phyloP scores from a whole-genome alignment of 2,113 vertebrate genomes.

The Campylomormyrus numenius region DNA sequence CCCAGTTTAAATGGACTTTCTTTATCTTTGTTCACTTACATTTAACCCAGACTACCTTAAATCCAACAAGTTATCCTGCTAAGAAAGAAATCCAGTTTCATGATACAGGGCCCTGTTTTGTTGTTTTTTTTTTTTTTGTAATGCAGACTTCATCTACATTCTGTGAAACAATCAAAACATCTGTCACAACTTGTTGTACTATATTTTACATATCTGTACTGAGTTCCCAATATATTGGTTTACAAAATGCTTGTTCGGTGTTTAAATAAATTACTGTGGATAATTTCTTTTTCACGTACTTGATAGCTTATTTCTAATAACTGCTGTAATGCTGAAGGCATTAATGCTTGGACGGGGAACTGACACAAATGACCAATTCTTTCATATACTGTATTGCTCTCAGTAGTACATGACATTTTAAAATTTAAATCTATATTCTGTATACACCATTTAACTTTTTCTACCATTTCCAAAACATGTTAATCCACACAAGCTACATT shows the following conservation, averaged over 20 bases:
- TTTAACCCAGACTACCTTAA: neutral
- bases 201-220: neutral
- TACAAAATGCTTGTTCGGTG: neutral
- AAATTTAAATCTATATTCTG: neutral
- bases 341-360: neutral
- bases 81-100: neutral
- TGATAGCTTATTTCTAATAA: neutral
- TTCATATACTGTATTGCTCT: neutral
- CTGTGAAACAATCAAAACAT: neutral
- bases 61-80: neutral
- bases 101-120: neutral
- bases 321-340: neutral
- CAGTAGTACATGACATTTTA: neutral
- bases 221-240: neutral
- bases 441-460: neutral
- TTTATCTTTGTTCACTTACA: neutral
- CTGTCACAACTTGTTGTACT: neutral
- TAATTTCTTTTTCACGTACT: neutral
- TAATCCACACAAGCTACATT: neutral
- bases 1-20: neutral
- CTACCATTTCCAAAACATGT: neutral
- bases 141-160: neutral
- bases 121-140: neutral
- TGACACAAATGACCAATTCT: neutral
- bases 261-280: conserved; percentile 10